Base-by-base conservation (phyloP, 2,888 invertebrate species). In the Lasioglossum malachurum region DNA sequence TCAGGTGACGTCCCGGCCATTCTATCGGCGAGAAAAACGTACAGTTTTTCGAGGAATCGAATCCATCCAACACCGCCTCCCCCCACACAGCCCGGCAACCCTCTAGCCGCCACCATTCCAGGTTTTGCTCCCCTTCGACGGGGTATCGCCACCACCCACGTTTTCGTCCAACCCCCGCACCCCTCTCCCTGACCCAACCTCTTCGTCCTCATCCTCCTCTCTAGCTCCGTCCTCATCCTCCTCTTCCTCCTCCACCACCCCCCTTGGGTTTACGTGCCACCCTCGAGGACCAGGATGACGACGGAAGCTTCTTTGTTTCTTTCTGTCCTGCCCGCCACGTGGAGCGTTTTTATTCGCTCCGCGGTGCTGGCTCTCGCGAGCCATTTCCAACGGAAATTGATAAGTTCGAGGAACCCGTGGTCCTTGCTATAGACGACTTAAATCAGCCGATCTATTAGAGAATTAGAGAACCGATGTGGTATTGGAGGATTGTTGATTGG, bases 1-100 rank as follows among this genome's bases (percentile, higher is more conserved):
- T 95, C 95, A 95, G 94, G 94, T 95, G 95, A 95, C 95, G 95
- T 95, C 95, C 94, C 95, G 94, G 95, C 95, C 95, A 95, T 95
- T 95, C 95, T 95, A 95, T 95, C 94, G 95, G 94, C 94, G 95
- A 94, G 95, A 95, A 95, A 95, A 95, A 95, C 95, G 95, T 94
- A 95, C 95, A 95, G 95, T 95, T 94, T 95, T 95, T 95, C 95
- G 93, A 93, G 93, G 93, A 95, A 95, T 95, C 95, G 94, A 95
- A 95, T 94, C 93, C 93, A 91, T 92, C 90, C 90, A 81, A 73
- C 60, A 92, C 87, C 90, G 88, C 87, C 60, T 64, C 38, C 72
- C 64, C 64, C 77, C 64, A 27, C 53, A n/a, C 49, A 46, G 10
- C 69, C 75, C 23, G 1, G 23, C 38, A 69, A 23, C 41, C 78